Conservation (phyloP, 2,888 invertebrate species). For the Phengaris arion region DNA sequence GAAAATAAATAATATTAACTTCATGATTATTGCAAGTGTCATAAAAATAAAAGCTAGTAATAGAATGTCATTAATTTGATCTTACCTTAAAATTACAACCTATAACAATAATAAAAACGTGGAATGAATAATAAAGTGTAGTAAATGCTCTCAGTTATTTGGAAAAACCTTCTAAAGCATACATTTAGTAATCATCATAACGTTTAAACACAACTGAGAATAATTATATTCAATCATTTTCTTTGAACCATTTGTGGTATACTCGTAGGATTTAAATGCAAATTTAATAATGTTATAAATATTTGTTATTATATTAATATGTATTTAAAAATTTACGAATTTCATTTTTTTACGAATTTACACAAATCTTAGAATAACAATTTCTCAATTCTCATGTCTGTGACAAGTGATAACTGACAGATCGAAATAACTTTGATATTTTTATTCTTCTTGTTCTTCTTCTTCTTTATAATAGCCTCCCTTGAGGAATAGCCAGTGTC, state of each 20-base stretch:
- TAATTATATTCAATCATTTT: background rate
- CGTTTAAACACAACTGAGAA: background rate
- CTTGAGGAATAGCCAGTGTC: too few species aligned
- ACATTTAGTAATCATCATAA: conserved; percentile 14
- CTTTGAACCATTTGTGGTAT: background rate
- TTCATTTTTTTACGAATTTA: too few species aligned
- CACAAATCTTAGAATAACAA: background rate
- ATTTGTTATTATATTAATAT: background rate
- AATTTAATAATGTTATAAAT: background rate
- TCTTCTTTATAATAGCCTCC: too few species aligned
- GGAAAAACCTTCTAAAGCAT: background rate
- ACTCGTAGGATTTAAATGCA: background rate
- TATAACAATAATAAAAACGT: background rate
- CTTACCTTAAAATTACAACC: background rate
- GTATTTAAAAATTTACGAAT: background rate
- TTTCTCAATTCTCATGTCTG: background rate
- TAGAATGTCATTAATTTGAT: background rate
- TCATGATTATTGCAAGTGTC: background rate
- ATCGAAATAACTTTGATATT: background rate
- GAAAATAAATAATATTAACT: background rate
- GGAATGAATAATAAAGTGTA: background rate
- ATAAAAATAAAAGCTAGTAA: background rate
- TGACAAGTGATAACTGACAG: background rate
- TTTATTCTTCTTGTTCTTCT: background rate
- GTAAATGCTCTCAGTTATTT: conserved; percentile 22